Percentiles rank a stretch among this genome's conserved stretches.
phyloP scores from a whole-genome alignment of 2,113 vertebrate genomes.

The Bos javanicus region DNA sequence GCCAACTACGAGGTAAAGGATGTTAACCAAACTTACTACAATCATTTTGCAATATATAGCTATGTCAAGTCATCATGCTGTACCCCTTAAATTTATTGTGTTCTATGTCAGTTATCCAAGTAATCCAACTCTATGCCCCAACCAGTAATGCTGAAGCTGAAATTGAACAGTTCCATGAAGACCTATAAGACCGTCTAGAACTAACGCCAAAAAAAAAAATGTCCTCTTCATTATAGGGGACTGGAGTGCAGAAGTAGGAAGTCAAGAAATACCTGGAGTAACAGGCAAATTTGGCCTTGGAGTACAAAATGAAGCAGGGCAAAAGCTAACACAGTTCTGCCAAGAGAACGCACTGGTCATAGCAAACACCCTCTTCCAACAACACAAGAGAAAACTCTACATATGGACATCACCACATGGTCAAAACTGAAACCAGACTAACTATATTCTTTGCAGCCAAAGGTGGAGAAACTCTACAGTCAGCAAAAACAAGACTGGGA shows the following conservation, averaged over 20 bases:
- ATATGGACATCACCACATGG: not conserved
- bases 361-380: not conserved
- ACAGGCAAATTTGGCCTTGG: not conserved
- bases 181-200: not conserved
- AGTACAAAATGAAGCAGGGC: not conserved
- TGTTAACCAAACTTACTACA: not conserved
- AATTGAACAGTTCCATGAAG: not conserved
- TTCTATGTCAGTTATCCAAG: not conserved
- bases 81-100: not conserved
- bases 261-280: not conserved
- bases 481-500: not conserved
- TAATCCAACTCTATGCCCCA: not conserved
- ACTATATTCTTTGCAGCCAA: not conserved
- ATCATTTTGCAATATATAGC: not conserved
- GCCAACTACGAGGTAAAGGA: not conserved
- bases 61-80: not conserved
- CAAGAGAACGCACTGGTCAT: not conserved
- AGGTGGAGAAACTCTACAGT: not conserved
- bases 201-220: not conserved
- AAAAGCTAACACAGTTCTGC: not conserved
- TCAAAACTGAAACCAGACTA: not conserved
- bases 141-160: not conserved
- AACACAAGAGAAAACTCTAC: not conserved
- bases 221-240: not conserved
- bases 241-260: not conserved